phyloP scores from a whole-genome alignment of 2,113 vertebrate species.

The Eubucco bourcierii region DNA sequence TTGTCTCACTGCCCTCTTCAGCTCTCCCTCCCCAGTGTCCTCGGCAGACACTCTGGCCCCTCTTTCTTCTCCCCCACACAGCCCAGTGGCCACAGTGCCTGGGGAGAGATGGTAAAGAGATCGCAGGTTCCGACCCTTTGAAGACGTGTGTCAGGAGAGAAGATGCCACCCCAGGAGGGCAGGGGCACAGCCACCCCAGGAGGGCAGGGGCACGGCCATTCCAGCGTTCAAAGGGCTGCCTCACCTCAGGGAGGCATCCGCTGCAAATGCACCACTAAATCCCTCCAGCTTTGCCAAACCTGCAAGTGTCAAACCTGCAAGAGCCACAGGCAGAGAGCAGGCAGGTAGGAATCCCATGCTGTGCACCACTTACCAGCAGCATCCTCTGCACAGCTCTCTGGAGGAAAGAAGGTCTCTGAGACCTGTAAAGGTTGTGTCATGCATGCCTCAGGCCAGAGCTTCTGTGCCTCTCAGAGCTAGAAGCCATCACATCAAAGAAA shows the following conservation, averaged over 20 bases:
- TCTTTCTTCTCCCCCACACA: neutral
- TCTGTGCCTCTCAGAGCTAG: neutral
- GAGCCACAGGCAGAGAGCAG: neutral
- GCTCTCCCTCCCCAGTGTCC: neutral
- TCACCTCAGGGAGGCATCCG: accelerated
- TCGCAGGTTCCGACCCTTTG: neutral
- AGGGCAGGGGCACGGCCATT: accelerated
- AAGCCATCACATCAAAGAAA: neutral
- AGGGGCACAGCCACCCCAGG: accelerated
- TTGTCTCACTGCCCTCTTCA: accelerated
- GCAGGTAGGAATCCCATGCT: accelerated
- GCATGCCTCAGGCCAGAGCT: neutral
- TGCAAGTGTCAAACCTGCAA: neutral
- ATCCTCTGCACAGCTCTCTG: accelerated
- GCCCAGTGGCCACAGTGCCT: accelerated
- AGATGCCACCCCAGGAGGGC: neutral
- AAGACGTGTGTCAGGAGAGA: neutral
- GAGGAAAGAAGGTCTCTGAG: neutral
- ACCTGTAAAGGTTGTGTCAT: neutral
- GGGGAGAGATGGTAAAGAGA: neutral
- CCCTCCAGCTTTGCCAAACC: neutral
- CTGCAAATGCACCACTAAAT: neutral
- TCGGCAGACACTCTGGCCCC: neutral
- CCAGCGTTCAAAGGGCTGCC: too few species aligned
- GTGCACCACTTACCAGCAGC: neutral